phyloP scores from a whole-genome alignment of 1,140 invertebrate genomes.

The Euborellia annulipes region DNA sequence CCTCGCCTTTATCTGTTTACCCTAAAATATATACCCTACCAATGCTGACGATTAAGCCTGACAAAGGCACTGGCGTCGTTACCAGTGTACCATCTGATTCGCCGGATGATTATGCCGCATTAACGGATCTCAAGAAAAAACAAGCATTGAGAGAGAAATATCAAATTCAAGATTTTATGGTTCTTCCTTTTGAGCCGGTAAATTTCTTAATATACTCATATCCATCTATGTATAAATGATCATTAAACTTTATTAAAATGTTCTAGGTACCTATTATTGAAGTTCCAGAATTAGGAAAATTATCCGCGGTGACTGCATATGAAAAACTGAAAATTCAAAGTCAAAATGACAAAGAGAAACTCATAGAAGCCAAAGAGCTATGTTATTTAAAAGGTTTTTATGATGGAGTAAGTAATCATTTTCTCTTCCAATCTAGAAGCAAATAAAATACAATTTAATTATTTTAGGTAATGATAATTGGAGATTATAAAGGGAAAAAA shows the following conservation, averaged over 20 bases:
- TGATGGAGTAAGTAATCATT: conserved; percentile 45
- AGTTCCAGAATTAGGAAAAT: conserved; percentile 74
- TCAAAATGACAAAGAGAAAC: conserved; percentile 92
- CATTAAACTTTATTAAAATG: conserved; percentile 1
- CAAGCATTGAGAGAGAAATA: conserved; percentile 86
- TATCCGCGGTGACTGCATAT: conserved; percentile 71
- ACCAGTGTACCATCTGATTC: conserved; percentile 98
- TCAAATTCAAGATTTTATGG: conserved; percentile 83
- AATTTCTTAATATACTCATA: conserved; percentile 18
- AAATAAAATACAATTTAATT: neutral
- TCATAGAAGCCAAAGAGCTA: conserved; percentile 87
- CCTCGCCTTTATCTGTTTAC: conserved; percentile 69
- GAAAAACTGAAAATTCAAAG: conserved; percentile 89
- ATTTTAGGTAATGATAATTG: conserved; percentile 58
- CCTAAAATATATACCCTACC: conserved; percentile 83
- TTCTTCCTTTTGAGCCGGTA: conserved; percentile 64
- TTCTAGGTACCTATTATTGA: conserved; percentile 76
- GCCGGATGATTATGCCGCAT: conserved; percentile 94
- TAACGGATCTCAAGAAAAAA: conserved; percentile 93
- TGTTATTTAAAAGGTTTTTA: conserved; percentile 98
- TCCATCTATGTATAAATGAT: neutral
- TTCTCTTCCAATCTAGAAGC: too few species aligned
- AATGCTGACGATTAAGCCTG: conserved; percentile 96
- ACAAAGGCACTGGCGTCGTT: conserved; percentile 95
- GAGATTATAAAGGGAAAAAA: conserved; percentile 76